Conservation (phyloP, 1,140 invertebrate species). For the Tetranychus urticae region DNA sequence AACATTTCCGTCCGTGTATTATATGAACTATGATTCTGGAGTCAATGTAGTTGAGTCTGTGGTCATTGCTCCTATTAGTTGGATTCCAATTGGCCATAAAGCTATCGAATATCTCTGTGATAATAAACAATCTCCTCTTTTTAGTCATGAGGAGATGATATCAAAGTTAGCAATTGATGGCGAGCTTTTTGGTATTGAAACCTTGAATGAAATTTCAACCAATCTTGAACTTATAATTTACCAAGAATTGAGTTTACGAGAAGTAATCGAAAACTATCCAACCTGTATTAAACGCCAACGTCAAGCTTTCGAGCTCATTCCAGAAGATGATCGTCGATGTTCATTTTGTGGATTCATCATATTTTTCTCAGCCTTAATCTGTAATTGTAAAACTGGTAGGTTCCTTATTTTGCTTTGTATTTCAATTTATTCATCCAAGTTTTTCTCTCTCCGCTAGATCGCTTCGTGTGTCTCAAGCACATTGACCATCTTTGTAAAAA, state of each 20-base stretch:
- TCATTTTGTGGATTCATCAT: conserved; percentile 87
- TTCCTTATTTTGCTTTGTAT: conserved; percentile 14
- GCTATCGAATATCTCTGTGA: conserved; percentile 86
- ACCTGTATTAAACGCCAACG: conserved; percentile 35
- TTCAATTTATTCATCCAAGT: background rate
- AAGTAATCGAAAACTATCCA: conserved; percentile 30
- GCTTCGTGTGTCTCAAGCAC: conserved; percentile 62
- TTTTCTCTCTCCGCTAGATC: background rate
- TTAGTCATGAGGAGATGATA: conserved; percentile 94
- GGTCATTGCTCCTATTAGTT: conserved; percentile 96
- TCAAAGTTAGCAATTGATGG: conserved; percentile 88
- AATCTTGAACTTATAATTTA: conserved; percentile 84
- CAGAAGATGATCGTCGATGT: conserved; percentile 87
- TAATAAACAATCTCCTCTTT: conserved; percentile 80
- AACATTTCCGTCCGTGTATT: conserved; percentile 97
- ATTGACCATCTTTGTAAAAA: conserved; percentile 46
- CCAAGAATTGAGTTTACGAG: conserved; percentile 37
- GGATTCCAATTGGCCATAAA: conserved; percentile 77
- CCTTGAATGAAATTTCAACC: conserved; percentile 70
- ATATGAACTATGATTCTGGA: conserved; percentile 97
- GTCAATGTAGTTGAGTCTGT: conserved; percentile 99
- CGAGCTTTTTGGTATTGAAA: conserved; percentile 53
- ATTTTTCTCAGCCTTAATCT: conserved; percentile 82
- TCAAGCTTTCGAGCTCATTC: conserved; percentile 68
- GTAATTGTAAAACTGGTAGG: conserved; percentile 37